Evolutionary conservation across 2,113 vertebrate species (phyloP).

Genomic region (Zeus faber): DNA sequence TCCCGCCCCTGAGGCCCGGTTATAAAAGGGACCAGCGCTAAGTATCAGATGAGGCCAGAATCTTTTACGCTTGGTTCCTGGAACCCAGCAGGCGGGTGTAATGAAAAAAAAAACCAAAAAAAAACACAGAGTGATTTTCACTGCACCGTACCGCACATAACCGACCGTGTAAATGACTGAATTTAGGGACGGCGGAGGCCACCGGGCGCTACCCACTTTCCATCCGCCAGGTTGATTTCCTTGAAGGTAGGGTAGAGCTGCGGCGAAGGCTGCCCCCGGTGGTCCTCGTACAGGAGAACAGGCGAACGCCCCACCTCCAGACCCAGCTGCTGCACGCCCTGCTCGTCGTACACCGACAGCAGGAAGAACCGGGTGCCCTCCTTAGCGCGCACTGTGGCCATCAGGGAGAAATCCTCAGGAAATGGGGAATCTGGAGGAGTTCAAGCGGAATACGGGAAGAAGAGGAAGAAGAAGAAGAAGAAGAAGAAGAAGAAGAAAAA

Average conservation of each 20-base stretch:
- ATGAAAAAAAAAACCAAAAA: no score
- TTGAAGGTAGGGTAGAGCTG: slow-evolving; percentile 79
- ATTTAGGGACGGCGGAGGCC: background rate
- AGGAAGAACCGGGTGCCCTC: slow-evolving; percentile 80
- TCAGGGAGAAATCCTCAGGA: slow-evolving; percentile 85
- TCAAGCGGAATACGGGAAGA: background rate
- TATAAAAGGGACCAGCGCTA: no score
- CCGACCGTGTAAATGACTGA: no score
- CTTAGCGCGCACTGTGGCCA: slow-evolving; percentile 79
- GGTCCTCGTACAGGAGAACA: slow-evolving; percentile 83
- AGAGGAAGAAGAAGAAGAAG: background rate
- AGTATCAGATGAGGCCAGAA: no score
- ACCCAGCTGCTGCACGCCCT: slow-evolving; percentile 83
- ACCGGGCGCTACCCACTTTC: slow-evolving; percentile 77
- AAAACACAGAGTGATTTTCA: no score
- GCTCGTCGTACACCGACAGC: slow-evolving; percentile 82
- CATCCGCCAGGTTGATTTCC: slow-evolving; percentile 82
- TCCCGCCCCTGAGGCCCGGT: no score
- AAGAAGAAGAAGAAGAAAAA: background rate
- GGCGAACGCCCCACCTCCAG: slow-evolving; percentile 82
- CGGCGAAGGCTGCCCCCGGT: slow-evolving; percentile 71
- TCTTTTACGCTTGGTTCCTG: no score
- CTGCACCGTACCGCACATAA: no score
- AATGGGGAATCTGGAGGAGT: slow-evolving; percentile 77
- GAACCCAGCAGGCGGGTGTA: no score